Evolutionary conservation across 2,888 invertebrate genomes (phyloP).

Genomic region (Coleophora flavipennella): DNA sequence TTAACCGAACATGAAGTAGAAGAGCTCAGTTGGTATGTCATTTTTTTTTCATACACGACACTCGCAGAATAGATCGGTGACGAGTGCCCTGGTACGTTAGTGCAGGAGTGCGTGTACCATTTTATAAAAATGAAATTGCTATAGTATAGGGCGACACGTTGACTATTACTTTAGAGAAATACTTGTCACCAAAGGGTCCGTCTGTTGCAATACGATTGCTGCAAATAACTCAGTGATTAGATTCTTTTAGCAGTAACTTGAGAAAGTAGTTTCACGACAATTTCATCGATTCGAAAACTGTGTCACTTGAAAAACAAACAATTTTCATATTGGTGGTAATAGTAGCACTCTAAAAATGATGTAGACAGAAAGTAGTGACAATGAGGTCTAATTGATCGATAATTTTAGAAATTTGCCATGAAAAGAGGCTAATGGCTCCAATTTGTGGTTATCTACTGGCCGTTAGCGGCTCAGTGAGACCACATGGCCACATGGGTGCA

Average conservation of each 20-base stretch:
- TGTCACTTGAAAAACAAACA: conserved; percentile 23
- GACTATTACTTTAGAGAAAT: conserved; percentile 42
- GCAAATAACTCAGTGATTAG: background rate
- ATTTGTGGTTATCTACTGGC: conserved; percentile 39
- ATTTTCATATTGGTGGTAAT: conserved; percentile 11
- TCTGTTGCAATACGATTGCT: conserved; percentile 21
- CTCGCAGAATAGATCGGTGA: conserved; percentile 66
- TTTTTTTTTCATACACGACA: conserved; percentile 68
- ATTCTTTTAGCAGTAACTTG: background rate
- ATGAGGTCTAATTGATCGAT: conserved; percentile 37
- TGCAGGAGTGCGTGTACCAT: conserved; percentile 38
- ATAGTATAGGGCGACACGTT: conserved; percentile 49
- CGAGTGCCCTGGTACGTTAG: conserved; percentile 41
- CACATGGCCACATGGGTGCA: conserved; percentile 23
- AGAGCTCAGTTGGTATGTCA: conserved; percentile 42
- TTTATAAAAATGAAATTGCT: conserved; percentile 67
- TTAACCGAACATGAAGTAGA: too few relatives aligned
- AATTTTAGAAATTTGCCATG: conserved; percentile 32
- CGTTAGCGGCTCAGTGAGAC: conserved; percentile 17
- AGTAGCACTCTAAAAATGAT: conserved; percentile 6
- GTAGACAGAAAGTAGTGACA: conserved; percentile 24
- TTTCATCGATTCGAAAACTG: conserved; percentile 9
- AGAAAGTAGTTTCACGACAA: conserved; percentile 3
- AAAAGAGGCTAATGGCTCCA: conserved; percentile 43
- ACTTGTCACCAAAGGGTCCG: conserved; percentile 27